These are phyloP conservation scores for Loriculus beryllinus DNA, from an alignment of 2,797 vertebrate genomes.

Conservation along the genomic window DNA sequence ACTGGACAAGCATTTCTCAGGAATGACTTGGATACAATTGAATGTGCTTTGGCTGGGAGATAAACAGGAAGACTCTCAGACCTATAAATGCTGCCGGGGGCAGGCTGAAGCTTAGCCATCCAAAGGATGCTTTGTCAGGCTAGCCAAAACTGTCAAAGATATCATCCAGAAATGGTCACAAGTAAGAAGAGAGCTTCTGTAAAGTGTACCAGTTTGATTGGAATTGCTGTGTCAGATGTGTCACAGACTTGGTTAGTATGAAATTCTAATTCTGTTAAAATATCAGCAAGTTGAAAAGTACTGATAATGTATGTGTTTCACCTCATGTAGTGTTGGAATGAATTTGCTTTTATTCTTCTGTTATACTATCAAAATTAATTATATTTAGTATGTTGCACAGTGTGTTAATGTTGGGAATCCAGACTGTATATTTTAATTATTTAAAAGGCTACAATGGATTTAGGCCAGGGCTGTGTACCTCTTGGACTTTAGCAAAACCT, in stretches of 20 bases:
- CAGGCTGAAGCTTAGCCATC: neutral
- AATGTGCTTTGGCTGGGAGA: neutral
- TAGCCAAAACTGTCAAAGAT: neutral
- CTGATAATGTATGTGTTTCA: neutral
- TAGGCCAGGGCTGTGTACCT: neutral
- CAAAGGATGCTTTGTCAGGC: neutral
- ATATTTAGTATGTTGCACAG: neutral
- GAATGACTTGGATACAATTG: neutral
- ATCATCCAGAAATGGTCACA: neutral
- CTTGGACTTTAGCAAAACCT: slow-evolving; percentile 10
- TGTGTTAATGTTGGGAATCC: neutral
- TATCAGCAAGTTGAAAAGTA: neutral
- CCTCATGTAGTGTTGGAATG: neutral
- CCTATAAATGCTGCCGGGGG: neutral
- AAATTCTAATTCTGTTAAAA: neutral
- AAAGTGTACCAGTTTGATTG: neutral
- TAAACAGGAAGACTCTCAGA: neutral
- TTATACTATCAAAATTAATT: neutral
- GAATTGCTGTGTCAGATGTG: neutral
- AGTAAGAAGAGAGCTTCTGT: neutral
- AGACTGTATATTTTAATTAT: slow-evolving; percentile 46
- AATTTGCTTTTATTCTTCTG: neutral
- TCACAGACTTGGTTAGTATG: neutral
- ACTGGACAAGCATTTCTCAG: neutral
- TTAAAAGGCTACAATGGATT: slow-evolving; percentile 20